These are phyloP conservation scores for Lasioglossum marginatum DNA, from an alignment of 2,888 invertebrate species.

Conservation along the genomic window DNA sequence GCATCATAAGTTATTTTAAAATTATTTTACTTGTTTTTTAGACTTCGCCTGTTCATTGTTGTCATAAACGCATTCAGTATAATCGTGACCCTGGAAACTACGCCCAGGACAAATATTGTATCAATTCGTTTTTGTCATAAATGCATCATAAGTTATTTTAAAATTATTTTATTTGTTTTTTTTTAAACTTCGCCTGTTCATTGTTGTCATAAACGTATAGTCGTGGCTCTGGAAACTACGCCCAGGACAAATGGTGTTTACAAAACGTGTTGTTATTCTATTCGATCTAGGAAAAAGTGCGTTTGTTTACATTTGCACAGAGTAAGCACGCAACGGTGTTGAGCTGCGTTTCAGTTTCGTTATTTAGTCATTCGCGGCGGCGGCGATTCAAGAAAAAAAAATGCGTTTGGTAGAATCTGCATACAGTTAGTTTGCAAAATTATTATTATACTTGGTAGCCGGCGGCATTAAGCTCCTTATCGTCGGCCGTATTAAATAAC, in stretches of 20 bases:
- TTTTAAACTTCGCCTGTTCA: background rate
- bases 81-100: background rate
- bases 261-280: background rate
- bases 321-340: background rate
- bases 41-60: background rate
- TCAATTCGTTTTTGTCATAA: background rate
- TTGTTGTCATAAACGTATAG: background rate
- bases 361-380: background rate
- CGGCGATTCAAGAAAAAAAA: background rate
- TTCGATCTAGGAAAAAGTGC: background rate
- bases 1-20: background rate
- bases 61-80: background rate
- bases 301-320: background rate
- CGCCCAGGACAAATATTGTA: background rate
- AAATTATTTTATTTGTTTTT: background rate
- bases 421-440: background rate
- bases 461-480: background rate
- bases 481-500: conserved; percentile 10
- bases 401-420: background rate
- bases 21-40: background rate
- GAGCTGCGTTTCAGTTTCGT: background rate
- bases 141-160: background rate
- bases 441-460: conserved; percentile 9
- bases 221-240: background rate
- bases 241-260: background rate